Base-by-base conservation (phyloP, 2,113 vertebrate genomes). In the Python bivittatus region DNA sequence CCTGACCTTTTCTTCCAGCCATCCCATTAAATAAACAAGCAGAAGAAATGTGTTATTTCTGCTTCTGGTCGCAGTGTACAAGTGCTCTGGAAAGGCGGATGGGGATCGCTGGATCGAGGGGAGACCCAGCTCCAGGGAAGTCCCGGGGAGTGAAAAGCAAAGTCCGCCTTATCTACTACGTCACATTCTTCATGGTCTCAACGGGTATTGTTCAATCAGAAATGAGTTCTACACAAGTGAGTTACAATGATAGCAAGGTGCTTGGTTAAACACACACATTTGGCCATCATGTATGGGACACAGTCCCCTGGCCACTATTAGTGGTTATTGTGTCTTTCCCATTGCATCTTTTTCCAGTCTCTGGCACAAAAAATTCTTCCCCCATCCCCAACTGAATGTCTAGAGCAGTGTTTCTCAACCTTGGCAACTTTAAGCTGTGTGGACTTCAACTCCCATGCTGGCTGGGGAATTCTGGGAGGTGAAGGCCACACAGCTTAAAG, bases 1-100 rank as follows among this genome's bases (percentile, higher is more conserved):
- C 84, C 87, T 90, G 54, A 84, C 86, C 92, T 83, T 91, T 96
- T 89, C 56, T 90, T 89, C 33, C 57, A 94, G 92, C 94, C 92
- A 93, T 84, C 44, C 68, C 85, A 90, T 33, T 92, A 92, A 95
- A 87, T 88, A 93, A 92, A 88, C 85, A 72, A 61, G 68, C 29
- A 27, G 17, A 89, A 89, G 87, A 53, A 89, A 89, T 84, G 57
- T 84, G 13, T 89, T 53, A 38, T 84, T 89, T 89, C 72, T 56
- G 42, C 38, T 57, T 84, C 56, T 53, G 61, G 72, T 29, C 3
- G 4, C 27, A 53, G 29, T 38, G 25, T 38, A 17, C 54, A 72
- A 79, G 58, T 84, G 53, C 12, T 87, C n/a, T 1, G 88, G 92
- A 92, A 72, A 93, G 85, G 2, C 3, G 68, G 29, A 84, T 88